A percentile compares a stretch with the other conserved stretches of the same genome.
These are phyloP conservation scores for Heliocidaris tuberculata DNA, from an alignment of 35 echinoderm and acorn worm genomes.

Conservation along the genomic window DNA sequence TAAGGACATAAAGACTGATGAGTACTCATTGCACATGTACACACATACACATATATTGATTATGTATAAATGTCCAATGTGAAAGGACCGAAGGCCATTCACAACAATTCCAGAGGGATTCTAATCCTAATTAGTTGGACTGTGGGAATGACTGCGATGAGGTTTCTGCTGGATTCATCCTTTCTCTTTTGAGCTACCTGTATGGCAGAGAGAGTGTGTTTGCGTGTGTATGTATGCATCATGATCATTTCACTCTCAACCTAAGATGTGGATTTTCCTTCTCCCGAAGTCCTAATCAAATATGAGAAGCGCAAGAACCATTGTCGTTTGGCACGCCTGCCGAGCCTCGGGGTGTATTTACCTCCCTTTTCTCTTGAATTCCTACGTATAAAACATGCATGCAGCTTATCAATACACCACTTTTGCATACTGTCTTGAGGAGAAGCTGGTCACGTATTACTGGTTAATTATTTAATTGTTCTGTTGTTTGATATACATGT, in stretches of 20 bases:
- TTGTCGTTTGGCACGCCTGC: neutral
- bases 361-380: neutral
- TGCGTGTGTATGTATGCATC: neutral
- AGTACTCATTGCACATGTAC: no score
- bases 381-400: neutral
- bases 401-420: neutral
- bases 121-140: neutral
- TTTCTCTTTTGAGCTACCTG: neutral
- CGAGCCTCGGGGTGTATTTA: neutral
- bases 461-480: neutral
- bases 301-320: neutral
- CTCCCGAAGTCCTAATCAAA: neutral
- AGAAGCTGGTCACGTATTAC: neutral
- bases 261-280: neutral
- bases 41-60: no score
- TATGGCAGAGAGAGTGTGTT: neutral
- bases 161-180: neutral
- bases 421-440: neutral
- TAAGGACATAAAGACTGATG: no score
- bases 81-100: neutral
- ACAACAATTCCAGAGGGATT: neutral
- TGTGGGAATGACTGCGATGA: neutral
- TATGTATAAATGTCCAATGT: no score
- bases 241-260: neutral
- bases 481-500: neutral